Conservation (phyloP, 2,888 invertebrate species). For the Linnaemya vulpina region DNA sequence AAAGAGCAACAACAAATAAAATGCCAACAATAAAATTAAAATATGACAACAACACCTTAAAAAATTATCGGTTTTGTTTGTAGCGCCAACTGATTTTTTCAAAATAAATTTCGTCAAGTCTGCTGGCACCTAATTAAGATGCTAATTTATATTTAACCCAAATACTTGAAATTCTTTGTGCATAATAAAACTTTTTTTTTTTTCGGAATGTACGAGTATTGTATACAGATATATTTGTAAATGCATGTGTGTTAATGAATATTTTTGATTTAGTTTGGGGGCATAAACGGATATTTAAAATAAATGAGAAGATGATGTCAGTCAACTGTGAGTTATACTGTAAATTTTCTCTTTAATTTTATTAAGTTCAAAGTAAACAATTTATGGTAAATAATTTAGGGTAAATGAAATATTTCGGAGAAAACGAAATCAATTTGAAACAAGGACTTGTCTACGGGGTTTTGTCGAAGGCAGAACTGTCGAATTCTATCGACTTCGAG, state of each 20-base stretch:
- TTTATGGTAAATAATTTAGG: too few species aligned
- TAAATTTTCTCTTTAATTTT: not conserved
- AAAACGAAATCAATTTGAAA: too few species aligned
- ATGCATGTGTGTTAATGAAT: not conserved
- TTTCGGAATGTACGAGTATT: too few species aligned
- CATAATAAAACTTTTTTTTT: constrained; percentile 51
- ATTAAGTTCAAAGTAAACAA: too few species aligned
- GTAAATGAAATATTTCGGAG: too few species aligned
- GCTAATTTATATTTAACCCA: constrained; percentile 81
- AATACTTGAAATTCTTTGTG: constrained; percentile 79
- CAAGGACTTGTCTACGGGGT: too few species aligned
- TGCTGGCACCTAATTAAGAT: constrained; percentile 74
- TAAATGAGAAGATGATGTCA: not conserved
- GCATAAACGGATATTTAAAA: not conserved
- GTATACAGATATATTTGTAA: too few species aligned
- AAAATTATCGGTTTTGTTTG: constrained; percentile 25
- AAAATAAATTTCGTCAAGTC: constrained; percentile 45
- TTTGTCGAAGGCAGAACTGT: too few species aligned
- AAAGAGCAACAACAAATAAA: constrained; percentile 11
- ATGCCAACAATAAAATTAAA: constrained; percentile 24
- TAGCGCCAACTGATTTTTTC: constrained; percentile 47
- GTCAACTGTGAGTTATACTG: not conserved
- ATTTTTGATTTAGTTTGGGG: not conserved
- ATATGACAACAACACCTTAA: constrained; percentile 62
- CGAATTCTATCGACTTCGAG: too few species aligned